Evolutionary conservation across 2,888 invertebrate species (phyloP).

Genomic region (Andrena flavipes): DNA sequence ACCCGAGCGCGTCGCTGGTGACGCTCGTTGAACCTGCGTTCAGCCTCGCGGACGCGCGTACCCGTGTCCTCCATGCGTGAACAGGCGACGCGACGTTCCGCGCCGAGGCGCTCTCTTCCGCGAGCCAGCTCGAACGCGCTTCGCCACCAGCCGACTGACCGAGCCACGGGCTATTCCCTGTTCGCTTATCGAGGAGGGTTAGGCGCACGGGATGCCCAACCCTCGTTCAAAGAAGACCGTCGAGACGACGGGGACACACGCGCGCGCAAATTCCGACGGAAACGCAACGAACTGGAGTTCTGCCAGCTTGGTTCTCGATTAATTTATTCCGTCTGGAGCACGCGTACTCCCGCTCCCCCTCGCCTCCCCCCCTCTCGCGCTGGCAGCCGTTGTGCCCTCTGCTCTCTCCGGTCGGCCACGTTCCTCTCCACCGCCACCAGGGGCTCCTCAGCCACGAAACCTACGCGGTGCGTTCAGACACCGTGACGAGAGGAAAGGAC

Average conservation of each 20-base stretch:
- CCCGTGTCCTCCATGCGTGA: slow-evolving; percentile 46
- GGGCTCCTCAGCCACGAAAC: slow-evolving; percentile 36
- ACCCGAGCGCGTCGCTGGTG: slow-evolving; percentile 13
- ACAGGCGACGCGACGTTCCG: slow-evolving; percentile 42
- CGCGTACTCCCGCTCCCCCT: slow-evolving; percentile 5
- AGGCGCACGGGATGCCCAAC: neutral
- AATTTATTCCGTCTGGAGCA: slow-evolving; percentile 70
- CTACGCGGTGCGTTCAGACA: slow-evolving; percentile 49
- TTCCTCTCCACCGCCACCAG: slow-evolving; percentile 35
- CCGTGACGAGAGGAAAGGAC: slow-evolving; percentile 49
- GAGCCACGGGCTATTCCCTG: neutral
- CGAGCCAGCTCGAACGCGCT: slow-evolving; percentile 20
- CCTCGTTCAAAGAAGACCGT: neutral
- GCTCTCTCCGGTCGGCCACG: slow-evolving; percentile 11
- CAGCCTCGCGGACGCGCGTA: slow-evolving; percentile 9
- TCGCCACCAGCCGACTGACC: neutral
- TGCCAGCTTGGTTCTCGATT: slow-evolving; percentile 69
- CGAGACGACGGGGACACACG: slow-evolving; percentile 8
- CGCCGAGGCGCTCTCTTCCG: slow-evolving; percentile 29
- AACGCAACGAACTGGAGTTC: slow-evolving; percentile 62
- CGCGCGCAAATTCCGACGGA: slow-evolving; percentile 38
- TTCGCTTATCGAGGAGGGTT: neutral
- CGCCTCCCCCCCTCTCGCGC: neutral
- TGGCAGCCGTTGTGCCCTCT: slow-evolving; percentile 15
- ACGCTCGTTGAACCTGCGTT: slow-evolving; percentile 24